Evolutionary conservation across 1,140 invertebrate species (phyloP).

Genomic region (Trachelipus rathkii): DNA sequence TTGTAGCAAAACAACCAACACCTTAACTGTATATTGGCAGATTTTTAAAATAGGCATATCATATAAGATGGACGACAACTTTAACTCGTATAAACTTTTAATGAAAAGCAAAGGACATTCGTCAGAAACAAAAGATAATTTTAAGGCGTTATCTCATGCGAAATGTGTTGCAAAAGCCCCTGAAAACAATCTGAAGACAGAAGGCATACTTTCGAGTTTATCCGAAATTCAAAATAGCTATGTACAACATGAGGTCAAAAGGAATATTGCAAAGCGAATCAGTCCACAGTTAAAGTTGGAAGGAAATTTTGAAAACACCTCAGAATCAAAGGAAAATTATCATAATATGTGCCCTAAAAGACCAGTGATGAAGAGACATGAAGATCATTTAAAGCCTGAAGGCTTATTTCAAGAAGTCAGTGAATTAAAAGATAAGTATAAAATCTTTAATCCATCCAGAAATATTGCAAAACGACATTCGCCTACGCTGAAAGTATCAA

Average conservation of each 20-base stretch:
- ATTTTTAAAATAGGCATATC: too few species aligned
- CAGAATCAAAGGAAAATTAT: slow-evolving; percentile 11
- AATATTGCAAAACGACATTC: slow-evolving; percentile 22
- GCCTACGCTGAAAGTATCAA: slow-evolving; percentile 20
- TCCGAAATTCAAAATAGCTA: slow-evolving; percentile 23
- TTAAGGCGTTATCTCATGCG: background rate
- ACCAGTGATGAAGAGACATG: background rate
- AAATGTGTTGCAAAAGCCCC: slow-evolving; percentile 19
- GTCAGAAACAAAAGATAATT: slow-evolving; percentile 20
- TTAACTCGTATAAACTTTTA: too few species aligned
- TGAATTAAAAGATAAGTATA: slow-evolving; percentile 14
- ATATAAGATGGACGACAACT: too few species aligned
- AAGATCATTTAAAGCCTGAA: slow-evolving; percentile 2
- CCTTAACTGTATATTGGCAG: too few species aligned
- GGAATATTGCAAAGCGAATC: slow-evolving; percentile 16
- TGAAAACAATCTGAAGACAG: slow-evolving; percentile 23
- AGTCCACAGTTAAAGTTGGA: slow-evolving; percentile 6
- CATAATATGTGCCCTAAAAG: background rate
- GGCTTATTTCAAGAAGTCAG: slow-evolving; percentile 9
- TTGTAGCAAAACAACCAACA: too few species aligned
- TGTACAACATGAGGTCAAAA: background rate
- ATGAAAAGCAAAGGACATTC: background rate
- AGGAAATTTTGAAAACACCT: background rate
- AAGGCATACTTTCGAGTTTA: slow-evolving; percentile 18
- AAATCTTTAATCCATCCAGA: background rate